Conservation (phyloP, 2,113 vertebrate species). For the Xerus inauris region DNA sequence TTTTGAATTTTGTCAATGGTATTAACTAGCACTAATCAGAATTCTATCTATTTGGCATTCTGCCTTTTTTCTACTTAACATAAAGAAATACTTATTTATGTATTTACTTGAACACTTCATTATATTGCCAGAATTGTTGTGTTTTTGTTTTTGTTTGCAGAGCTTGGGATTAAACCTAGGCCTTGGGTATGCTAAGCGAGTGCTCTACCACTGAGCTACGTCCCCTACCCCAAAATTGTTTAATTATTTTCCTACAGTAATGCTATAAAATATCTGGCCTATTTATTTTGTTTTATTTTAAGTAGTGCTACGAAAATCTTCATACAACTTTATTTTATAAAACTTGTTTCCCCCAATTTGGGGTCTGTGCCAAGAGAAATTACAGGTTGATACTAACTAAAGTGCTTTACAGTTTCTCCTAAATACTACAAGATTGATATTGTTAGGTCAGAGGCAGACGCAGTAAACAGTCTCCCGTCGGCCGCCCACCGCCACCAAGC, state of each 20-base stretch:
- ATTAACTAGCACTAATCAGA: background rate
- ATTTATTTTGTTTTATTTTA: background rate
- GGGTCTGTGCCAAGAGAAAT: background rate
- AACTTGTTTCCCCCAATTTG: background rate
- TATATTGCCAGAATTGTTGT: background rate
- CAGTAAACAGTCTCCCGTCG: too few species aligned
- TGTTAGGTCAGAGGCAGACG: too few species aligned
- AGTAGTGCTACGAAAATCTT: background rate
- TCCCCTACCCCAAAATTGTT: background rate
- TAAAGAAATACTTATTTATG: background rate
- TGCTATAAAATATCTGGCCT: background rate
- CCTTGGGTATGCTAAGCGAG: too few species aligned
- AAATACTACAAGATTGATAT: background rate
- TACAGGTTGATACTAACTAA: background rate
- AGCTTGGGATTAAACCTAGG: too few species aligned
- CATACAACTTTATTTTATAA: background rate
- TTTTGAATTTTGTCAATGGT: background rate
- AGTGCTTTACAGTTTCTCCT: background rate
- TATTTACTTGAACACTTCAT: conserved; percentile 1
- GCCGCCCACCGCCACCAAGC: too few species aligned
- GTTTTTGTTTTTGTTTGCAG: too few species aligned
- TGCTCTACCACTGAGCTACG: too few species aligned
- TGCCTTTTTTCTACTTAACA: background rate
- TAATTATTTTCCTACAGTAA: background rate
- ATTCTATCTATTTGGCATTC: background rate